These are phyloP conservation scores for Pipra filicauda DNA, from an alignment of 2,113 vertebrate species.

Conservation along the genomic window DNA sequence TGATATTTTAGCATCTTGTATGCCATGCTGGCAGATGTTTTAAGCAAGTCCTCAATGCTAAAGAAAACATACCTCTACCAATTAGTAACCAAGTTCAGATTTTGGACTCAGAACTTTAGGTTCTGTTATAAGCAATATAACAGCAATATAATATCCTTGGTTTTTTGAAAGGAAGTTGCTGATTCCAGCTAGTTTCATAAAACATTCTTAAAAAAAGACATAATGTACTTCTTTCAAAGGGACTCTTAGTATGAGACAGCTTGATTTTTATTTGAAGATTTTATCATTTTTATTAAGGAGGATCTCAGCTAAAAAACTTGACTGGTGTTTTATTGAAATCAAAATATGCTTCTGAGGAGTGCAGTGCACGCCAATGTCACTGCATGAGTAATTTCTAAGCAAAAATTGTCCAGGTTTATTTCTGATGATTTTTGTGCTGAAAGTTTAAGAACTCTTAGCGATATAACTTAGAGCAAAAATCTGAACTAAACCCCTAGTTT, in stretches of 20 bases:
- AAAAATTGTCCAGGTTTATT: background rate
- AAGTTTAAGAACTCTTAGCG: background rate
- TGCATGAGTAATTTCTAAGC: background rate
- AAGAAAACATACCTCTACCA: background rate
- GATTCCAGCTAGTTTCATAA: background rate
- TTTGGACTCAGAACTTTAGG: background rate
- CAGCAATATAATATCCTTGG: background rate
- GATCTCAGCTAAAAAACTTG: background rate
- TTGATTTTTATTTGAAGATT: background rate
- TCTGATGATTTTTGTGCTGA: background rate
- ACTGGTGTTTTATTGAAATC: background rate
- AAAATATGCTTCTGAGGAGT: background rate
- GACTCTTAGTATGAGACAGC: background rate
- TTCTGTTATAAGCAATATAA: background rate
- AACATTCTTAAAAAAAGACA: background rate
- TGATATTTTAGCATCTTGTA: background rate
- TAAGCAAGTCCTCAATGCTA: background rate
- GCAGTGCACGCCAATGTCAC: background rate
- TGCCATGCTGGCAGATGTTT: background rate
- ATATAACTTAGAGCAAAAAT: background rate
- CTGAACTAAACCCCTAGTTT: background rate
- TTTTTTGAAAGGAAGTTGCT: background rate
- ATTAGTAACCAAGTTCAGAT: background rate
- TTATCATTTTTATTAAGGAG: background rate
- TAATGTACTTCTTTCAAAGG: background rate